Percentiles rank a stretch among this genome's conserved stretches.
These are phyloP conservation scores for Theretra japonica DNA, from an alignment of 2,888 invertebrate species.

Conservation along the genomic window DNA sequence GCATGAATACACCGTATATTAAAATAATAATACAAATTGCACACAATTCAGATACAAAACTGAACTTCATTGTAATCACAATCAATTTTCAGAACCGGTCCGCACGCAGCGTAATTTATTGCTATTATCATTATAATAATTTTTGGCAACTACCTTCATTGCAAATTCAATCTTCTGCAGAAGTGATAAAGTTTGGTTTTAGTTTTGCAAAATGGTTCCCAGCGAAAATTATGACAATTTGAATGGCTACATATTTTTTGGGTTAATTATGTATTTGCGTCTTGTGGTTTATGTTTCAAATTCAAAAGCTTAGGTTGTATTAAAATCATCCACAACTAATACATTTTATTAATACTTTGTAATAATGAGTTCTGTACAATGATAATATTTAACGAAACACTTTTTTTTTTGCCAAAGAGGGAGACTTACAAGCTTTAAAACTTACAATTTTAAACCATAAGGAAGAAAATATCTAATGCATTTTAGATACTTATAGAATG, in stretches of 20 bases:
- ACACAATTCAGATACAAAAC: neutral
- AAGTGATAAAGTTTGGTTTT: neutral
- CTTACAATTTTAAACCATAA: no score
- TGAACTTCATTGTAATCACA: constrained; percentile 7
- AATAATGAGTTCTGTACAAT: no score
- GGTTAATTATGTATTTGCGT: constrained; percentile 24
- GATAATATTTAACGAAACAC: no score
- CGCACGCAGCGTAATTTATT: constrained; percentile 24
- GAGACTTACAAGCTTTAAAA: no score
- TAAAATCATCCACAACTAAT: no score
- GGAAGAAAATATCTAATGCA: no score
- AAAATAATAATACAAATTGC: constrained; percentile 20
- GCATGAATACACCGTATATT: neutral
- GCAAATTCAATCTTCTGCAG: neutral
- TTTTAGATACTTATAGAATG: no score
- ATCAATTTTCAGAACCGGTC: constrained; percentile 18
- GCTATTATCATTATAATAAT: constrained; percentile 24
- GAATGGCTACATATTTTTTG: neutral
- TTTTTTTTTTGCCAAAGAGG: no score
- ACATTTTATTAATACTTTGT: no score
- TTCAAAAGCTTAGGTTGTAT: neutral
- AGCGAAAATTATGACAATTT: constrained; percentile 9
- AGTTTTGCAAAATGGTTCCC: neutral
- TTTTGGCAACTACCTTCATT: neutral
- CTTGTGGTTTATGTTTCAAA: neutral